Percentiles rank a stretch among this genome's conserved stretches.
Conservation (phyloP, 2,113 vertebrate genomes). For the Balaeniceps rex region DNA sequence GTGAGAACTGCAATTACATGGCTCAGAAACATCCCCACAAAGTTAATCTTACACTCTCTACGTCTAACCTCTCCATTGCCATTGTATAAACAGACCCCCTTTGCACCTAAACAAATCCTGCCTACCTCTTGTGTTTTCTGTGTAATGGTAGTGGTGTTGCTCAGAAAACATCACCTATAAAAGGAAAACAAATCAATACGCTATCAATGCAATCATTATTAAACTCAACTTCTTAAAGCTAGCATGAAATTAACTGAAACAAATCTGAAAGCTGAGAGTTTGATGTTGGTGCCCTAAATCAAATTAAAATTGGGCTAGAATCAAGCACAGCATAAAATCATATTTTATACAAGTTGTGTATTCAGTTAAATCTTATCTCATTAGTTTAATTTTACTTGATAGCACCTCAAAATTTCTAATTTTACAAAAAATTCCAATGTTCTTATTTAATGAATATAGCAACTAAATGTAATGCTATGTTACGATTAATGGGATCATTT, state of each 20-base stretch:
- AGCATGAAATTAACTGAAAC: constrained; percentile 41
- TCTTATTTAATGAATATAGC: constrained; percentile 30
- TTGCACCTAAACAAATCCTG: not conserved
- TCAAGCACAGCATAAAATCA: not conserved
- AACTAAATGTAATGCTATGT: constrained; percentile 6
- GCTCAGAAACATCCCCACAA: not conserved
- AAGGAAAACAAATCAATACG: not conserved
- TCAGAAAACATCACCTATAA: not conserved
- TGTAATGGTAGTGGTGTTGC: not conserved
- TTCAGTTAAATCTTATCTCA: constrained; percentile 33
- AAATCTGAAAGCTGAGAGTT: constrained; percentile 21
- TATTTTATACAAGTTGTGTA: constrained; percentile 36
- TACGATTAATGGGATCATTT: constrained; percentile 25
- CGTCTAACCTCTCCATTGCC: not conserved
- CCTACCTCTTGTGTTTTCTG: not conserved
- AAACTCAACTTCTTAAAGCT: constrained; percentile 21
- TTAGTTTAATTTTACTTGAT: constrained; percentile 47
- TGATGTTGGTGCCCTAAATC: constrained; percentile 39
- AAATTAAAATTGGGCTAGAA: constrained; percentile 44
- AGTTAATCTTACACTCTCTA: not conserved
- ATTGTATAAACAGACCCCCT: not conserved
- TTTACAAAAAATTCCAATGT: not conserved
- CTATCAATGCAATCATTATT: not conserved
- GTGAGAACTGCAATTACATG: not conserved
- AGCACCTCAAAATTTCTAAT: constrained; percentile 10